Conservation (phyloP, 53 echinoderm and acorn worm genomes). For the Holothuria leucospilota region DNA sequence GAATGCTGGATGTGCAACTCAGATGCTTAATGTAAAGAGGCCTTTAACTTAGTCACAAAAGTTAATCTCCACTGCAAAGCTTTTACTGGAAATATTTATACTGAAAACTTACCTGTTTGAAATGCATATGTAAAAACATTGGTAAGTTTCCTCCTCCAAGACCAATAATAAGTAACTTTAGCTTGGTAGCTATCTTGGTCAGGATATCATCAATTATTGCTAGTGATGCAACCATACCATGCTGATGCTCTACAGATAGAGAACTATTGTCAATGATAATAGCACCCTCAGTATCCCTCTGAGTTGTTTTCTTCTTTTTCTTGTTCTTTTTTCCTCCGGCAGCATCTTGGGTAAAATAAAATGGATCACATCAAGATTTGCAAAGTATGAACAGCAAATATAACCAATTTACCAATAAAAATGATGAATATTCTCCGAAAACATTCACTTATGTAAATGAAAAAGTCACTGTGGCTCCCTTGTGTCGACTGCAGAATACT, state of each 20-base stretch:
- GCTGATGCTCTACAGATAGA: slow-evolving; percentile 53
- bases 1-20: no score
- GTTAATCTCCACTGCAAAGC: neutral
- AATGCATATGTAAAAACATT: slow-evolving; percentile 71
- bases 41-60: neutral
- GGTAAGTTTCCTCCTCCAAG: slow-evolving; percentile 77
- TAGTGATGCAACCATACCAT: slow-evolving; percentile 59
- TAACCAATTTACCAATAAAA: no score
- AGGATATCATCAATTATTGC: slow-evolving; percentile 54
- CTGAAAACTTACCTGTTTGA: slow-evolving; percentile 65
- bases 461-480: no score
- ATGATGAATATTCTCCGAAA: no score
- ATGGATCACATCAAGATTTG: no score
- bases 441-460: no score
- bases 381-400: no score
- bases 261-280: slow-evolving; percentile 48
- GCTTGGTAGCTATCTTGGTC: slow-evolving; percentile 34
- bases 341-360: neutral
- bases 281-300: slow-evolving; percentile 6
- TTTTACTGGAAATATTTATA: neutral
- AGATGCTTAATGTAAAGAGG: no score
- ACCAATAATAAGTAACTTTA: slow-evolving; percentile 68
- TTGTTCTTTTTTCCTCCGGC: slow-evolving; percentile 32
- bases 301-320: neutral
- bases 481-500: no score